Evolutionary conservation across 2,888 invertebrate genomes (phyloP).

Genomic region (Heteropelma amictum): DNA sequence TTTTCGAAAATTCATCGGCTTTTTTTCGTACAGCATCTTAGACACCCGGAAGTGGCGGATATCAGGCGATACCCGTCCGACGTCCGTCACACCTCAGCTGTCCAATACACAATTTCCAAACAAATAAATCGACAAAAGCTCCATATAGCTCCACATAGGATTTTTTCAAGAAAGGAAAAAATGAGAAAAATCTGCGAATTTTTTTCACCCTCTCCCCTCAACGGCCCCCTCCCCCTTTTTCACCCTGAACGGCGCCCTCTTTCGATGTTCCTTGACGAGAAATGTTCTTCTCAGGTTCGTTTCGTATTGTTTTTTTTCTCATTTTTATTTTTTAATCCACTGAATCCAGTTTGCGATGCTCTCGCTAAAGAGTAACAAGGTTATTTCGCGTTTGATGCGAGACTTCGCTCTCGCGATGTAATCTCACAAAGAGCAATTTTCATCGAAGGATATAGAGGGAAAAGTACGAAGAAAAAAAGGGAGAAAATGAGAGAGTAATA

Average conservation of each 20-base stretch:
- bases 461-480: not conserved
- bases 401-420: constrained; percentile 35
- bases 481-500: constrained; percentile 18
- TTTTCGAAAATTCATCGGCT: too few species aligned
- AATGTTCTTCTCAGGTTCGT: constrained; percentile 22
- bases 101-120: too few species aligned
- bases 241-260: not conserved
- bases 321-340: constrained; percentile 37
- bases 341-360: constrained; percentile 43
- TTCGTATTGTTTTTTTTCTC: constrained; percentile 38
- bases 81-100: too few species aligned
- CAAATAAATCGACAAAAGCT: too few species aligned
- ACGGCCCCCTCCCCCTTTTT: not conserved
- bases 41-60: too few species aligned
- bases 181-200: too few species aligned
- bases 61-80: too few species aligned
- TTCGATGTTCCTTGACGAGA: not conserved
- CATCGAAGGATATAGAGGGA: constrained; percentile 37
- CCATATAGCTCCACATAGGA: too few species aligned
- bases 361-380: constrained; percentile 39
- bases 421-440: constrained; percentile 56
- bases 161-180: too few species aligned
- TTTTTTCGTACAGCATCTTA: too few species aligned
- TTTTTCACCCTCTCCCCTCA: too few species aligned
- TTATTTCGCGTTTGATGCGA: constrained; percentile 50